phyloP scores from a whole-genome alignment of 2,113 vertebrate species.

The Aptenodytes forsteri region DNA sequence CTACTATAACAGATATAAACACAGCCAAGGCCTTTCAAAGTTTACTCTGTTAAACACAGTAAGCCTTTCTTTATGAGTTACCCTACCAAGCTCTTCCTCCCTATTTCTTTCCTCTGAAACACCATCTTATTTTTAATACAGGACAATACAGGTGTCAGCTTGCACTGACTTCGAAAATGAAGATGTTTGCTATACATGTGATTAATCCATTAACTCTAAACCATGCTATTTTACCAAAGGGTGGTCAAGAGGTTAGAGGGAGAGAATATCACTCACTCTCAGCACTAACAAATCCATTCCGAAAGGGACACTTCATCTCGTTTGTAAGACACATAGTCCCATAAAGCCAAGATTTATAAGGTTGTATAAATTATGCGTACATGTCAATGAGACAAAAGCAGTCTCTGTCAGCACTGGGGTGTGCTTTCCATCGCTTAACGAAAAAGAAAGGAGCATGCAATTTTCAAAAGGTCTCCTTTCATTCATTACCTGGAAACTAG shows the following conservation, averaged over 20 bases:
- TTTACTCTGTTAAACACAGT: neutral
- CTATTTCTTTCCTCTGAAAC: neutral
- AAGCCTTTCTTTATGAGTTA: neutral
- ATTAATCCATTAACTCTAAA: neutral
- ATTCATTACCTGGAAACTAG: neutral
- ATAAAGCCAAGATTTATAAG: slow-evolving; percentile 41
- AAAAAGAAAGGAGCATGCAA: neutral
- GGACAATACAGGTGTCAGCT: neutral
- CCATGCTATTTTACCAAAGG: neutral
- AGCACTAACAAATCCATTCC: slow-evolving; percentile 5
- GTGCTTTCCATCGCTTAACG: neutral
- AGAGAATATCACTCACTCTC: neutral
- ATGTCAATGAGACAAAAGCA: neutral
- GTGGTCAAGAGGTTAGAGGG: neutral
- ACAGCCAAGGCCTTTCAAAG: neutral
- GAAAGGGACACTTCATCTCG: neutral
- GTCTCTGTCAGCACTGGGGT: neutral
- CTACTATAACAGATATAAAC: neutral
- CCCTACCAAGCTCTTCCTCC: neutral
- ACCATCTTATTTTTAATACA: neutral
- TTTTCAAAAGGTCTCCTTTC: slow-evolving; percentile 7
- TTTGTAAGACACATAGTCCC: slow-evolving; percentile 12
- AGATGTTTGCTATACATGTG: neutral
- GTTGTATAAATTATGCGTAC: slow-evolving; percentile 29
- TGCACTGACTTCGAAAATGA: neutral